These are phyloP conservation scores for Macrophya alboannulata DNA, from an alignment of 2,888 invertebrate species.

Conservation along the genomic window DNA sequence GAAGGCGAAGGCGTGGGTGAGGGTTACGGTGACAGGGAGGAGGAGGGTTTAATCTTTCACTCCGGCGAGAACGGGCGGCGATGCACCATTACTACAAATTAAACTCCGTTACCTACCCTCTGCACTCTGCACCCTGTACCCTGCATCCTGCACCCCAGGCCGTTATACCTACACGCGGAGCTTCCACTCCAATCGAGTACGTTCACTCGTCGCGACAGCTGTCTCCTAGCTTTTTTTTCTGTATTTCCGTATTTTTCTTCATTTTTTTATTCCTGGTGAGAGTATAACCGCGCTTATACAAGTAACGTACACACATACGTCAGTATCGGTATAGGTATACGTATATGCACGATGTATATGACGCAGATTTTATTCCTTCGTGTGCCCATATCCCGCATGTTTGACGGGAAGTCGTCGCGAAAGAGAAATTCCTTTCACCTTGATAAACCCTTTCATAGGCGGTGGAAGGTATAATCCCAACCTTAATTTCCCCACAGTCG, in stretches of 20 bases:
- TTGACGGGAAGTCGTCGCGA: conserved; percentile 16
- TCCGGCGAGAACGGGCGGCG: conserved; percentile 66
- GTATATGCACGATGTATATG: not conserved
- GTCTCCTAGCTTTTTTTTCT: conserved; percentile 4
- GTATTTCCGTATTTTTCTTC: not conserved
- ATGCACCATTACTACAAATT: conserved; percentile 73
- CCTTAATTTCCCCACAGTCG: conserved; percentile 34
- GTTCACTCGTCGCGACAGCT: conserved; percentile 44
- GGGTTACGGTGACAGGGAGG: conserved; percentile 17
- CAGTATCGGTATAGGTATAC: not conserved
- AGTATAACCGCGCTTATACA: conserved; percentile 21
- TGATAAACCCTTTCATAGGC: conserved; percentile 31
- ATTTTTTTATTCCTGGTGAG: not conserved
- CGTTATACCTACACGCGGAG: conserved; percentile 36
- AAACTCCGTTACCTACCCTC: conserved; percentile 65
- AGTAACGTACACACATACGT: not conserved
- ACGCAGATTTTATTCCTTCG: not conserved
- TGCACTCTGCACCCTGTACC: conserved; percentile 35
- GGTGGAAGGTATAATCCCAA: conserved; percentile 32
- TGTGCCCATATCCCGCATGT: not conserved
- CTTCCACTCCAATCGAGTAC: conserved; percentile 56
- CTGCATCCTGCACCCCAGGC: not conserved
- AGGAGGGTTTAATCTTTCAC: conserved; percentile 72
- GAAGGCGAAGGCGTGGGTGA: conserved; percentile 57
- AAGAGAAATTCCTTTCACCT: conserved; percentile 18